Base-by-base conservation (phyloP, 2,797 vertebrate genomes). In the Sebastes steindachneri region DNA sequence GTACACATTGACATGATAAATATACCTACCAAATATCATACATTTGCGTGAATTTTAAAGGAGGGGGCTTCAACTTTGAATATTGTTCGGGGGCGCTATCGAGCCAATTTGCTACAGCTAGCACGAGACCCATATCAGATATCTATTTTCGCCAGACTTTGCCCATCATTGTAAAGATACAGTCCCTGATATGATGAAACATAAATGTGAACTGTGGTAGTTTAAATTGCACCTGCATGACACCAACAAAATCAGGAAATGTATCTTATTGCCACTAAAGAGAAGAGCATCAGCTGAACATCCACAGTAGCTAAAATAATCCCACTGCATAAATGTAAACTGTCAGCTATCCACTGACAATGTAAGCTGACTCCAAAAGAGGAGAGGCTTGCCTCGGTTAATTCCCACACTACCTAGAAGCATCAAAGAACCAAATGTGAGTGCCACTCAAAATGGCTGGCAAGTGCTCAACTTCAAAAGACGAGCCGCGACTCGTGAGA, bases 371-470 rank as follows among this genome's bases (percentile, higher is more conserved):
- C 62, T 85, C 67, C 55, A 80, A 60, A 72, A 35, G 70, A 78
- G 65, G 57, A 63, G 71, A 77, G 79, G 75, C 60, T 84, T 63
- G 63, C 82, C 79, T 73, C 63, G 65, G 72, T 75, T 77, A 74
- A 87, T 87, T 84, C 87, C 69, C 62, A 77, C 68, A 59, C 62
- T 51, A 75, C 80, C 53, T 57, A 10, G 53, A 82, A 60, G 73
- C 74, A 88, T 88, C 82, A 92, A 90, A 89, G 82, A 85, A 48
- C 72, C 45, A 33, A 83, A 75, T 73, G 68, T 68, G 84, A 68
- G 70, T 64, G 73, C 23, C 83, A 67, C 54, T 89, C 73, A 79
- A 60, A 80, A 58, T 68, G 45, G 66, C 54, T 29, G 53, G 63
- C 37, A 73, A 83, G 64, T 66, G 51, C 65, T 86, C 45, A 51